Percentiles rank a stretch among this genome's conserved stretches.
Evolutionary conservation across 2,888 invertebrate genomes (phyloP).

Genomic region (Spodoptera littoralis): DNA sequence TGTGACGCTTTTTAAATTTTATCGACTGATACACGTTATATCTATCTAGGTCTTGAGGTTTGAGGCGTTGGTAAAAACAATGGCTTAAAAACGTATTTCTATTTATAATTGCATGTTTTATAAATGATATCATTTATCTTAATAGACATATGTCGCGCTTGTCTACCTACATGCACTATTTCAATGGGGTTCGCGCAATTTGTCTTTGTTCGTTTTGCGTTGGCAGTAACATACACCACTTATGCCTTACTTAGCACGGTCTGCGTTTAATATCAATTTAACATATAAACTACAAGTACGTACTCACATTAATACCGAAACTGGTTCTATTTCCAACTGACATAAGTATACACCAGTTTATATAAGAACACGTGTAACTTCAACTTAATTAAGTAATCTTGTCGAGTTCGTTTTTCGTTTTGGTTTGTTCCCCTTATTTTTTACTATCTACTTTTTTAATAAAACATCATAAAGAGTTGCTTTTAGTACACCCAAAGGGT

Average conservation of each 20-base stretch:
- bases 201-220: slow-evolving; percentile 41
- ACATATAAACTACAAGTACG: slow-evolving; percentile 33
- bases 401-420: background rate
- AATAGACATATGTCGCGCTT: too few species aligned
- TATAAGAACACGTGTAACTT: slow-evolving; percentile 13
- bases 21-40: too few species aligned
- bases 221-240: slow-evolving; percentile 21
- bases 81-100: too few species aligned
- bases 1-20: too few species aligned
- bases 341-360: slow-evolving; percentile 16
- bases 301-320: slow-evolving; percentile 21
- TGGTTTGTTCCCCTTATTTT: slow-evolving; percentile 21
- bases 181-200: slow-evolving; percentile 24
- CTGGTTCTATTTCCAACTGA: slow-evolving; percentile 26
- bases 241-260: slow-evolving; percentile 21
- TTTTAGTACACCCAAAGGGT: slow-evolving; percentile 49
- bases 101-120: too few species aligned
- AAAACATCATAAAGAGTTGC: slow-evolving; percentile 49
- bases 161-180: too few species aligned
- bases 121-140: too few species aligned
- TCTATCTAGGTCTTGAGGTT: too few species aligned
- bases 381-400: slow-evolving; percentile 1
- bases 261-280: slow-evolving; percentile 44
- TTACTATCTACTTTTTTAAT: slow-evolving; percentile 35
- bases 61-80: too few species aligned